Evolutionary conservation across 2,888 invertebrate species (phyloP).

Genomic region (Ornithoptera alexandrae): DNA sequence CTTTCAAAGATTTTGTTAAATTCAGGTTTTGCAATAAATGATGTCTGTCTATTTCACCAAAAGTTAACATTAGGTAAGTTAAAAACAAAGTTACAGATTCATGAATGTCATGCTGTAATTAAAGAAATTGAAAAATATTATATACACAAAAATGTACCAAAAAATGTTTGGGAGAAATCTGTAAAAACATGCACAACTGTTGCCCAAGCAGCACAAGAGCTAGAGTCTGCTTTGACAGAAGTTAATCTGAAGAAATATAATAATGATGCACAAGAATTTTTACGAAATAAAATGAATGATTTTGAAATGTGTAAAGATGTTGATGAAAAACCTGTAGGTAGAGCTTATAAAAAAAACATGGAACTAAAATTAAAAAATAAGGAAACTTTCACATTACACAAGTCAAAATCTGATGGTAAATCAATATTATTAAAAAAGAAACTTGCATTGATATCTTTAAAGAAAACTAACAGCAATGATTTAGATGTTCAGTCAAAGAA

Average conservation of each 20-base stretch:
- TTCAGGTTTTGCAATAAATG: slow-evolving; percentile 44
- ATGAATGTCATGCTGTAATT: slow-evolving; percentile 41
- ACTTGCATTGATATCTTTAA: slow-evolving; percentile 14
- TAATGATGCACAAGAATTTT: slow-evolving; percentile 16
- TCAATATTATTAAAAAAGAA: slow-evolving; percentile 30
- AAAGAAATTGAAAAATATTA: slow-evolving; percentile 44
- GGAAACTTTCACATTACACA: slow-evolving; percentile 12
- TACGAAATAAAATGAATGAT: slow-evolving; percentile 48
- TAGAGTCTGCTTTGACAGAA: slow-evolving; percentile 41
- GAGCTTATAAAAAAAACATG: slow-evolving; percentile 35
- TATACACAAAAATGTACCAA: slow-evolving; percentile 30
- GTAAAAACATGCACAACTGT: slow-evolving; percentile 47
- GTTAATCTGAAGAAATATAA: slow-evolving; percentile 42
- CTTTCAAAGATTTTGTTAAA: slow-evolving; percentile 44
- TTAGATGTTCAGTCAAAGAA: not conserved
- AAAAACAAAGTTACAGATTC: slow-evolving; percentile 44
- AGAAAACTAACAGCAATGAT: slow-evolving; percentile 15
- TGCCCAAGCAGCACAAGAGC: slow-evolving; percentile 37
- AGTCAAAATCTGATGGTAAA: slow-evolving; percentile 4
- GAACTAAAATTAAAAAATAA: slow-evolving; percentile 12
- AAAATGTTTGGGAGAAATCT: slow-evolving; percentile 37
- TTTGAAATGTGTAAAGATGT: slow-evolving; percentile 54
- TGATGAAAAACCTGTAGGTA: slow-evolving; percentile 50
- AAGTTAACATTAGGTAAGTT: slow-evolving; percentile 45
- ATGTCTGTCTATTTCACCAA: slow-evolving; percentile 48